These are phyloP conservation scores for Tortrix viridana DNA, from an alignment of 2,888 invertebrate genomes.

Conservation along the genomic window DNA sequence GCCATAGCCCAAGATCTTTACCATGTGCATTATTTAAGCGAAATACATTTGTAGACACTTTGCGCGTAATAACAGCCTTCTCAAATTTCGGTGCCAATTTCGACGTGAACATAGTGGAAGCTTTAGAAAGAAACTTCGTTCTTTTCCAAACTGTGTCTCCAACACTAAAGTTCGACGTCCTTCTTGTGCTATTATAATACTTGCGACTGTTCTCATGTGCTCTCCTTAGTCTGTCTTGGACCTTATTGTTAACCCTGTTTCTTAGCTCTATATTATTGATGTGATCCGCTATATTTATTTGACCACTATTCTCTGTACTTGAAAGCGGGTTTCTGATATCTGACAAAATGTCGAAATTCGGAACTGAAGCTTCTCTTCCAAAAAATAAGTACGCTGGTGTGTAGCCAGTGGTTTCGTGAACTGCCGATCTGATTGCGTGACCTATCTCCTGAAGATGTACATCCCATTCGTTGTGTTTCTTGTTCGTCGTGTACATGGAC, in stretches of 20 bases:
- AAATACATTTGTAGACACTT: conserved; percentile 20
- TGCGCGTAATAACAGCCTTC: conserved; percentile 15
- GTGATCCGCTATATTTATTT: background rate
- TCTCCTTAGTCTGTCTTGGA: background rate
- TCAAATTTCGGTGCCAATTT: conserved; percentile 38
- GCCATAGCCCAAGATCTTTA: too few species aligned
- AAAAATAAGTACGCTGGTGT: conserved; percentile 13
- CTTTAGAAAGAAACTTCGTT: conserved; percentile 38
- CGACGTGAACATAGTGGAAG: conserved; percentile 30
- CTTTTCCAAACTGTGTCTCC: conserved; percentile 39
- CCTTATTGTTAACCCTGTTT: background rate
- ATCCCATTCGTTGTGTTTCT: conserved; percentile 37
- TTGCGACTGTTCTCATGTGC: conserved; percentile 4
- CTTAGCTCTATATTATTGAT: background rate
- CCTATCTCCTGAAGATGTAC: conserved; percentile 3
- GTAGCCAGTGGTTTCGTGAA: conserved; percentile 11
- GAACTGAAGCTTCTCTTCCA: conserved; percentile 6
- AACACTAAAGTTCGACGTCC: background rate
- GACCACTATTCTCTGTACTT: background rate
- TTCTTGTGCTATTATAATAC: background rate
- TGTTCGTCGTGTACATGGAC: conserved; percentile 39
- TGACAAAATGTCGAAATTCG: background rate
- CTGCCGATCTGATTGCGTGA: conserved; percentile 9
- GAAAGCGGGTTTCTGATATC: background rate
- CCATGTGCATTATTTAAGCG: background rate